Conservation (phyloP, 37 sponge, comb jelly and placozoan species). For the Agelas oroides region DNA sequence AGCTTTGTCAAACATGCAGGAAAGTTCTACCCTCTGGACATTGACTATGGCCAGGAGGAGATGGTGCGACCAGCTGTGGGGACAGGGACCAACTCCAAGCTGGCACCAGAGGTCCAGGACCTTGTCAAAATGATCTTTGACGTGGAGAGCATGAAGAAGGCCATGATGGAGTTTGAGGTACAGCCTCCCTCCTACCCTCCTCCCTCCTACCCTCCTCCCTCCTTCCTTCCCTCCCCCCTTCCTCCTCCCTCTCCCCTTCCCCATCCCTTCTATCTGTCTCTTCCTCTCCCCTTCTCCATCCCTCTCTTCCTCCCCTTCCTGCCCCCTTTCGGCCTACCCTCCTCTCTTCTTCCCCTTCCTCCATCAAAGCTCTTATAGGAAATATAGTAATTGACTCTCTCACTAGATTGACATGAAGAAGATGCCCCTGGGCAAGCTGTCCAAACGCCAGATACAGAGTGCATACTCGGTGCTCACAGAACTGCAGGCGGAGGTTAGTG, state of each 20-base stretch:
- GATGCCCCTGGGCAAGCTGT: slow-evolving; percentile 99
- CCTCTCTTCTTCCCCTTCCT: too few species aligned
- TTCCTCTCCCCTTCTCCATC: too few species aligned
- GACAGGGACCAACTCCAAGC: slow-evolving; percentile 82
- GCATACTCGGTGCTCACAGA: slow-evolving; percentile 93
- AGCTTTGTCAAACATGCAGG: slow-evolving; percentile 76
- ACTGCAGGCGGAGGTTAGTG: slow-evolving; percentile 63
- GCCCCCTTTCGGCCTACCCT: too few species aligned
- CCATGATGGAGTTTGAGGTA: slow-evolving; percentile 97
- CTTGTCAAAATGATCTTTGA: slow-evolving; percentile 94
- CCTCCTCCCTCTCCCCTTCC: too few species aligned
- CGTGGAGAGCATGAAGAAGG: slow-evolving; percentile 93
- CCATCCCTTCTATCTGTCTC: too few species aligned
- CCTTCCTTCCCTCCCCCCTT: too few species aligned
- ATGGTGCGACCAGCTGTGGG: neutral
- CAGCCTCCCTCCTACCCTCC: too few species aligned
- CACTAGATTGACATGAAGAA: slow-evolving; percentile 97
- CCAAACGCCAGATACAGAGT: slow-evolving; percentile 86
- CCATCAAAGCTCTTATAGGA: too few species aligned
- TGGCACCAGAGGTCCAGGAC: slow-evolving; percentile 81
- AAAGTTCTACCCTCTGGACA: slow-evolving; percentile 97
- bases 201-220: too few species aligned
- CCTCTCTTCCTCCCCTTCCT: too few species aligned
- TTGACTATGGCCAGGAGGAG: slow-evolving; percentile 95
- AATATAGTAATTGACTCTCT: neutral